A percentile compares a stretch with the other conserved stretches of the same genome.
Evolutionary conservation across 2,113 vertebrate genomes (phyloP).

Genomic region (Vulpes ferrilata): DNA sequence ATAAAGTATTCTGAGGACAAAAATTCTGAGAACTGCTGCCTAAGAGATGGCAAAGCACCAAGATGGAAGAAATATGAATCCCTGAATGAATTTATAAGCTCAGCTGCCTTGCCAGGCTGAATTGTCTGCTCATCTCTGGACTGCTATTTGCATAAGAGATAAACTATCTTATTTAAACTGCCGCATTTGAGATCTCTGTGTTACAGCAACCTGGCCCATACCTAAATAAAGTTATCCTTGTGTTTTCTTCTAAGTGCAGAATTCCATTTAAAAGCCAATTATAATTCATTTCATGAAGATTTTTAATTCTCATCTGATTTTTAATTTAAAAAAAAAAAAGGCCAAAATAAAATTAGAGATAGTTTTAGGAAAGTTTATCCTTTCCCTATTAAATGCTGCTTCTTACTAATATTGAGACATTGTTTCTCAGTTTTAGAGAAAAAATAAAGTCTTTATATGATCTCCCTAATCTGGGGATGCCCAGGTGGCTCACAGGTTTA

Average conservation of each 20-base stretch:
- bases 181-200: background rate
- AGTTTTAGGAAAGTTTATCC: background rate
- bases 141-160: background rate
- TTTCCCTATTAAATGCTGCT: background rate
- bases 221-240: background rate
- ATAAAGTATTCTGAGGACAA: background rate
- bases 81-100: background rate
- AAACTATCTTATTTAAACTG: background rate
- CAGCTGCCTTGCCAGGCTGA: background rate
- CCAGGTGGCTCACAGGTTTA: too few species aligned
- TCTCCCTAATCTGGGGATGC: background rate
- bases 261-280: background rate
- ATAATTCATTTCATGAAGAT: constrained; percentile 1
- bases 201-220: background rate
- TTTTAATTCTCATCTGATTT: background rate
- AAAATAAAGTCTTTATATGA: background rate
- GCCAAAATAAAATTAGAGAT: background rate
- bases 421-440: background rate
- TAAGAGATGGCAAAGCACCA: background rate
- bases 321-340: background rate
- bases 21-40: background rate
- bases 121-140: background rate
- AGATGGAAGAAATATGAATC: background rate
- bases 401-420: constrained; percentile 24
- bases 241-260: background rate